phyloP scores from a whole-genome alignment of 2,888 invertebrate species.

The Villa cingulata region DNA sequence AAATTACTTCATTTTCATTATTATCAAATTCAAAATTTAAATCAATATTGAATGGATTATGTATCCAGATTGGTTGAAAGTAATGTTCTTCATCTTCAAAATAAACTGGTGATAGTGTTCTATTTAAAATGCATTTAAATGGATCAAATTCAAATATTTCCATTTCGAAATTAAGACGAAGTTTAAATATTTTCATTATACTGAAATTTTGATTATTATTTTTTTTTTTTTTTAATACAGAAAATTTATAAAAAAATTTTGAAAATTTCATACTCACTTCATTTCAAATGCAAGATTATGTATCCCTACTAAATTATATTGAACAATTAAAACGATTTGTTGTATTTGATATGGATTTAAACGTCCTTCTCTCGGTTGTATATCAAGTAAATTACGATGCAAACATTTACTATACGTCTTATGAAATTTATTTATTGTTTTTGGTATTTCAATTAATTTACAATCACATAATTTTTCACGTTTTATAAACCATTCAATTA shows the following conservation, averaged over 20 bases:
- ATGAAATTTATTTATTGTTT: constrained; percentile 7
- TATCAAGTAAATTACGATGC: constrained; percentile 7
- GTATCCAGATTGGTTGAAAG: constrained; percentile 11
- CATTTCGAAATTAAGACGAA: constrained; percentile 5
- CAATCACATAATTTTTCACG: constrained; percentile 10
- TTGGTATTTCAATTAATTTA: not conserved
- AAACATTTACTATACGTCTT: constrained; percentile 6
- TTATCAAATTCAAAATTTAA: constrained; percentile 5
- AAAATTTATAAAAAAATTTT: too few relatives aligned
- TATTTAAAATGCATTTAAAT: constrained; percentile 7
- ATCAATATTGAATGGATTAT: constrained; percentile 9
- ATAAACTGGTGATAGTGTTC: constrained; percentile 6
- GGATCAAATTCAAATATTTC: constrained; percentile 10
- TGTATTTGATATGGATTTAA: not conserved
- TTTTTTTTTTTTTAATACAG: too few relatives aligned
- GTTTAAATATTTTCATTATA: not conserved
- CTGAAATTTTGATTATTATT: too few relatives aligned
- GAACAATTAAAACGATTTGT: constrained; percentile 1
- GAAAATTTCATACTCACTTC: too few relatives aligned
- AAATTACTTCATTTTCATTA: not conserved
- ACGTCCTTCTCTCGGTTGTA: constrained; percentile 1
- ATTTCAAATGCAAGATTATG: constrained; percentile 7
- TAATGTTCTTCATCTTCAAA: not conserved
- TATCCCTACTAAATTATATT: constrained; percentile 7
- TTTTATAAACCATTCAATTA: constrained; percentile 5